phyloP scores from a whole-genome alignment of 2,797 vertebrate genomes.

The Margarornis squamiger region DNA sequence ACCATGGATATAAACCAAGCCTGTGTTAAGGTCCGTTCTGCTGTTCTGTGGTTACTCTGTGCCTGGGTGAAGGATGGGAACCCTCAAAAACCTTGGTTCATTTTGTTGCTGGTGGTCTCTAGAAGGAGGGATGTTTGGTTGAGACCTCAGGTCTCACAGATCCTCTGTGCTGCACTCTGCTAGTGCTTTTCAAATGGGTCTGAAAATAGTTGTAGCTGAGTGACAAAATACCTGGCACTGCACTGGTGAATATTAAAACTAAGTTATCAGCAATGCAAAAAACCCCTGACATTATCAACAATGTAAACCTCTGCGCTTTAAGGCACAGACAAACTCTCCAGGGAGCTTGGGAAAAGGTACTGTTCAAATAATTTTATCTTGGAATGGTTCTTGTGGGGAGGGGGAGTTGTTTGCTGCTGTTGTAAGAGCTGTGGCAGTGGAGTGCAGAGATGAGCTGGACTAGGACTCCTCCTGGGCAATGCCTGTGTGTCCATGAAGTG shows the following conservation, averaged over 20 bases:
- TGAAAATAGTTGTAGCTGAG: neutral
- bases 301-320: neutral
- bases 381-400: neutral
- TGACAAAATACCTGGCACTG: neutral
- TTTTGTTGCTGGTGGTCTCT: neutral
- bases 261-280: neutral
- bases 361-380: neutral
- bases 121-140: too few relatives aligned
- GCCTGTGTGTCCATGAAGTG: neutral
- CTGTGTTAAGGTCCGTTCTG: neutral
- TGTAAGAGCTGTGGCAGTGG: fast-evolving
- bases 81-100: neutral
- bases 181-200: neutral
- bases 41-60: neutral
- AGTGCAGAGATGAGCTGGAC: neutral
- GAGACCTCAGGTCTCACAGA: neutral
- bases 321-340: neutral
- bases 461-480: fast-evolving
- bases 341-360: neutral
- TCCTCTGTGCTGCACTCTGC: neutral
- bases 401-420: neutral
- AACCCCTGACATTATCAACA: too few relatives aligned
- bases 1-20: fast-evolving
- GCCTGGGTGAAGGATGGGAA: neutral
- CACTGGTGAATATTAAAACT: neutral